Evolutionary conservation across 2,113 vertebrate genomes (phyloP).

Genomic region (Aptenodytes patagonicus): DNA sequence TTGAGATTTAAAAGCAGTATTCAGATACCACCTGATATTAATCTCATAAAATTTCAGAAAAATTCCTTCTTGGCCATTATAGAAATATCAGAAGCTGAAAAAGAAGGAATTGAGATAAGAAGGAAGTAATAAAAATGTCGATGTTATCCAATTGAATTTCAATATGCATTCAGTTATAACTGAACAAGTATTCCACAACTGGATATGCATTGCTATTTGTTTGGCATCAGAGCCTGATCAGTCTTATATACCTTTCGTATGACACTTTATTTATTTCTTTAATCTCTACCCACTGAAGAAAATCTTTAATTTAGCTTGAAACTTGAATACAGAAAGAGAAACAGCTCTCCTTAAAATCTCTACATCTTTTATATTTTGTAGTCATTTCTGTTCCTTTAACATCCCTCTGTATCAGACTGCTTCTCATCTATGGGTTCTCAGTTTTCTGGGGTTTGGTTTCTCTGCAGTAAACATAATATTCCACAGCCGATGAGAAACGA

Average conservation of each 20-base stretch:
- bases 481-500: rapidly evolving
- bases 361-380: neutral
- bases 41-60: neutral
- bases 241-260: neutral
- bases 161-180: neutral
- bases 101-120: neutral
- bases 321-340: neutral
- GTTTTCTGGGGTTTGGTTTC: neutral
- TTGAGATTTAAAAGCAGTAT: neutral
- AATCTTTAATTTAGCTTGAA: neutral
- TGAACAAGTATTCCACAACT: neutral
- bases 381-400: neutral
- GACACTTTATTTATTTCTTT: neutral
- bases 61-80: neutral
- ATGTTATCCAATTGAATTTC: neutral
- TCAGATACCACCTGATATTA: neutral
- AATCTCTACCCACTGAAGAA: neutral
- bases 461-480: neutral
- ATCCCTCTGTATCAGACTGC: neutral
- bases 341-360: neutral
- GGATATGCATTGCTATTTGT: neutral
- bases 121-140: neutral
- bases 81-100: neutral
- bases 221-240: no score
- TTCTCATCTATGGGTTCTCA: neutral